Percentiles rank a stretch among this genome's conserved stretches.
These are phyloP conservation scores for Lamellibrachia luymesi DNA, from an alignment of 1,140 invertebrate genomes.

Conservation along the genomic window DNA sequence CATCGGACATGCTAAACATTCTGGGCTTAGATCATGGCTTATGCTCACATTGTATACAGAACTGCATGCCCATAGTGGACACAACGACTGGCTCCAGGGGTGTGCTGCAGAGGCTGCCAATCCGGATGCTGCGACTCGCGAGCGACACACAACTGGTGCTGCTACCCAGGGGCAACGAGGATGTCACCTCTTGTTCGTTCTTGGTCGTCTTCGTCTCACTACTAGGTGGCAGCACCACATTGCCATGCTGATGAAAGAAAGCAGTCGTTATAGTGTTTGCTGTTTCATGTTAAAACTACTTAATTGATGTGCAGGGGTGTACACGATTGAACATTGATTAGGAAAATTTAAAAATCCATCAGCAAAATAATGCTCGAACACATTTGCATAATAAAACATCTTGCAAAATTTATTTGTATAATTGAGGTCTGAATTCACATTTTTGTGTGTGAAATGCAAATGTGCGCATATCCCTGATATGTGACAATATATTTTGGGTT, in stretches of 20 bases:
- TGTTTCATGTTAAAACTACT: too few relatives aligned
- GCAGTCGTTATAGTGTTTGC: background rate
- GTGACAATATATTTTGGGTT: too few relatives aligned
- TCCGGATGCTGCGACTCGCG: background rate
- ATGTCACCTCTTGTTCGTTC: background rate
- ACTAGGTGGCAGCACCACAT: background rate
- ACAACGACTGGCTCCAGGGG: background rate
- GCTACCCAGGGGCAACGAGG: background rate
- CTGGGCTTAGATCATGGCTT: background rate
- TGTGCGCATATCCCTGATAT: too few relatives aligned
- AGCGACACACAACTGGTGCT: background rate
- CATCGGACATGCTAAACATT: too few relatives aligned
- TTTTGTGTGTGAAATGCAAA: too few relatives aligned
- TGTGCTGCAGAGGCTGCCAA: background rate
- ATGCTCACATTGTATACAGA: background rate
- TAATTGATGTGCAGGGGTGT: too few relatives aligned
- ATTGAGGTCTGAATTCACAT: too few relatives aligned
- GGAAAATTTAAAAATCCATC: too few relatives aligned
- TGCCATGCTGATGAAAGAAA: background rate
- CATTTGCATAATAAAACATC: too few relatives aligned
- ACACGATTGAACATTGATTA: too few relatives aligned
- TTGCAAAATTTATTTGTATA: too few relatives aligned
- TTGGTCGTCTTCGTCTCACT: background rate
- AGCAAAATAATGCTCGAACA: too few relatives aligned
- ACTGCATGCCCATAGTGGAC: background rate